Percentiles rank a stretch among this genome's conserved stretches.
Conservation (phyloP, 2,888 invertebrate genomes). For the Drosophila fulvimacula region DNA sequence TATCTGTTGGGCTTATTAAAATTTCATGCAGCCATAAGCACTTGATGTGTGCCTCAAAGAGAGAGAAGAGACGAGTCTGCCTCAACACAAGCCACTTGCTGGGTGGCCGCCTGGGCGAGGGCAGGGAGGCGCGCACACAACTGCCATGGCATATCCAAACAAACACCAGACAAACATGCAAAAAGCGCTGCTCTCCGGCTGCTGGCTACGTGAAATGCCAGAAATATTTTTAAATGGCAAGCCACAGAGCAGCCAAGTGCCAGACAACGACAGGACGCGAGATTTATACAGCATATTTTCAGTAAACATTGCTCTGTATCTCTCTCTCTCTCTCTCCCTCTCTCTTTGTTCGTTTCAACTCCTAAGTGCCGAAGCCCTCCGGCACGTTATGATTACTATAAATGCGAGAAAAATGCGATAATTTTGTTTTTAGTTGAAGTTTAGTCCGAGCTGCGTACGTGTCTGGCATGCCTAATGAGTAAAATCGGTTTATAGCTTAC, state of each 20-base stretch:
- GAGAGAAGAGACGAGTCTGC: not conserved
- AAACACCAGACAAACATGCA: slow-evolving; percentile 55
- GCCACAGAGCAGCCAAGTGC: slow-evolving; percentile 18
- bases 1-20: slow-evolving; percentile 66
- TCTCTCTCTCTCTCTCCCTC: not conserved
- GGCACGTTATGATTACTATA: slow-evolving; percentile 65
- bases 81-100: not conserved
- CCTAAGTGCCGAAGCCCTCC: slow-evolving; percentile 4
- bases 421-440: slow-evolving; percentile 69
- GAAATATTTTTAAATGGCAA: slow-evolving; percentile 55
- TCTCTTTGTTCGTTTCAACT: not conserved
- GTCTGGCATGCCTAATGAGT: slow-evolving; percentile 57
- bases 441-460: slow-evolving; percentile 48
- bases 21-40: slow-evolving; percentile 70
- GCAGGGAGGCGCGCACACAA: slow-evolving; percentile 11
- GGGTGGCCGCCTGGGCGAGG: not conserved
- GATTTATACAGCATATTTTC: slow-evolving; percentile 44
- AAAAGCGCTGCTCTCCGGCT: slow-evolving; percentile 31
- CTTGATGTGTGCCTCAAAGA: slow-evolving; percentile 46
- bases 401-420: slow-evolving; percentile 70
- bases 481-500: slow-evolving; percentile 50
- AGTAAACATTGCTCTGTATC: slow-evolving; percentile 17
- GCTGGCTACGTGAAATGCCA: slow-evolving; percentile 50
- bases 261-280: slow-evolving; percentile 22
- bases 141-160: slow-evolving; percentile 21